These are phyloP conservation scores for Eurytoma californica DNA, from an alignment of 2,888 invertebrate genomes.

Conservation along the genomic window DNA sequence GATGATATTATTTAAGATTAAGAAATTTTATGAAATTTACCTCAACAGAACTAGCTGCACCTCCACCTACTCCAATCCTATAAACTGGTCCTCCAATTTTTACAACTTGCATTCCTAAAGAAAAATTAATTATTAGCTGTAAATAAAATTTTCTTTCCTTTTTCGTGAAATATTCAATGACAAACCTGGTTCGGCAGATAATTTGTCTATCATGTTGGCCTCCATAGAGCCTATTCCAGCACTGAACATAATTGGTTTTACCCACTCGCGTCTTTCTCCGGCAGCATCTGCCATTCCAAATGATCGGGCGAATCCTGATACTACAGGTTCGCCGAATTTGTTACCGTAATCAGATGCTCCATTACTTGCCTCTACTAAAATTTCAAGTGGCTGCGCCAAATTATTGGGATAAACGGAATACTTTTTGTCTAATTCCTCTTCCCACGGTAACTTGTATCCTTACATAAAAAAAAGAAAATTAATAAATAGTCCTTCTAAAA, in stretches of 20 bases:
- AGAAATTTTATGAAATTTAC: conserved; percentile 62
- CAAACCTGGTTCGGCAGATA: conserved; percentile 83
- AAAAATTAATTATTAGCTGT: background rate
- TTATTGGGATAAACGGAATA: conserved; percentile 85
- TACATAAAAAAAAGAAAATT: background rate
- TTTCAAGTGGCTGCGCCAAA: conserved; percentile 92
- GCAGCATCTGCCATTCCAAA: conserved; percentile 86
- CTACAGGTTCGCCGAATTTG: conserved; percentile 98
- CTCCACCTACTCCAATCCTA: conserved; percentile 98
- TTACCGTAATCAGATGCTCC: conserved; percentile 99
- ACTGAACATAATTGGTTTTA: conserved; percentile 99
- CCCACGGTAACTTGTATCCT: conserved; percentile 93
- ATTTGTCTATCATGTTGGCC: conserved; percentile 86
- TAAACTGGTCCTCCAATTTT: conserved; percentile 99
- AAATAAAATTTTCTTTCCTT: conserved; percentile 21
- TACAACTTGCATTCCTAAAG: conserved; percentile 89
- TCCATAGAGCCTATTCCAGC: conserved; percentile 96
- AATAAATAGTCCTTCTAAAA: background rate
- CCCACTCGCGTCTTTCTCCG: conserved; percentile 89
- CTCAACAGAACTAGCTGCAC: conserved; percentile 97
- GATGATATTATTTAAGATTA: background rate
- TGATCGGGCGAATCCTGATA: conserved; percentile 92
- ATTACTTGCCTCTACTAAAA: conserved; percentile 96
- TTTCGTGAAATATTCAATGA: background rate
- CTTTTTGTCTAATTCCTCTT: conserved; percentile 77